Base-by-base conservation (phyloP, 2,888 invertebrate species). In the Osmoderma eremita region DNA sequence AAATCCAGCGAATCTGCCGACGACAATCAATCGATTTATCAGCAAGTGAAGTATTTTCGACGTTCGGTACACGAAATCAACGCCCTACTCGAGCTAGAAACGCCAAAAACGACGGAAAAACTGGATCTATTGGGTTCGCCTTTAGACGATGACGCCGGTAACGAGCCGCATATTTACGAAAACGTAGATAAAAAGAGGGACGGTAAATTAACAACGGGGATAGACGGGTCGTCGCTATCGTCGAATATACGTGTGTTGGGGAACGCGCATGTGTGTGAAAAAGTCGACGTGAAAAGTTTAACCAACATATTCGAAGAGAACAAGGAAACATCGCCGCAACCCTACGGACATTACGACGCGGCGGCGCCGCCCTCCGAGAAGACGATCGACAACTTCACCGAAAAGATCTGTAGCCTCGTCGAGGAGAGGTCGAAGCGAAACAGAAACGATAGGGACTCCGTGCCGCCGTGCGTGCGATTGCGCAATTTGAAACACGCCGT, bases 41-140 rank as follows among this genome's bases (percentile, higher is more conserved):
- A 91, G 88, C 92, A 84, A 72, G 91, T 92, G 0, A 91, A 91
- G 74, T 89, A 91, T 77, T 90, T 91, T 73, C 85, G 88, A 42
- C 85, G 89, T 73, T 91, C 90, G 18, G 88, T 92, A 42, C 88
- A 90, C 49, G 91, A 92, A 80, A 90, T 92, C 0, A 92, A 92
- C 77, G 88, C 86, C 18, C 73, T 88, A 64, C 73, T 88, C 4
- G 79, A 80, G 30, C 30, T 78, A 36, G 15, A 15, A 17, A 13
- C 45, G 45, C 13, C 8, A 6, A 20, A 39, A 10, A 82, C 81
- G 64, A 79, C 79, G 61, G 71, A 71, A 1, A 49, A 70, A 13
- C 65, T 63, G 48, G 64, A 63, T 5, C 24, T 4, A 24, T 4
- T 5, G 5, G 24, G n/a, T n/a, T n/a, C 24, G 24, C 5, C 24